Percentiles rank a stretch among this genome's conserved stretches.
Conservation (phyloP, 2,888 invertebrate species). For the Lepetodrilus schrolli region DNA sequence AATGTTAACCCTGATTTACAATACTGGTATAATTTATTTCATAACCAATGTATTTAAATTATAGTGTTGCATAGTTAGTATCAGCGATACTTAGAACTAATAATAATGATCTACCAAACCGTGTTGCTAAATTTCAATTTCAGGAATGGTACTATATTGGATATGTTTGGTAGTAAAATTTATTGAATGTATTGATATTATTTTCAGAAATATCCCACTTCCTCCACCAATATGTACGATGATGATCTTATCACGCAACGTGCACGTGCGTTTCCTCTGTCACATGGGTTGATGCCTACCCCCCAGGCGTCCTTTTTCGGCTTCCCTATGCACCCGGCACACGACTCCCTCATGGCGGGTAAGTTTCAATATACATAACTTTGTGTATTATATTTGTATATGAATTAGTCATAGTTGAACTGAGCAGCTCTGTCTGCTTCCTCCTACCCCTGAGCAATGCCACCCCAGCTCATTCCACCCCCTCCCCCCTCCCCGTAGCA, state of each 20-base stretch:
- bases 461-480: no score
- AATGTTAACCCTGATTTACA: no score
- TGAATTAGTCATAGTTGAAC: not conserved
- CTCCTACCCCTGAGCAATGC: no score
- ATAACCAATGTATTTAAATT: no score
- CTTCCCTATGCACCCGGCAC: slow-evolving; percentile 72
- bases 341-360: slow-evolving; percentile 71
- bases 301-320: slow-evolving; percentile 73
- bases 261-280: slow-evolving; percentile 67
- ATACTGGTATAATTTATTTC: no score
- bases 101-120: no score
- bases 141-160: not conserved
- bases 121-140: no score
- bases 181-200: not conserved
- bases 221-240: slow-evolving; percentile 65
- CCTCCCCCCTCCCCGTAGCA: no score
- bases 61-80: no score
- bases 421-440: not conserved
- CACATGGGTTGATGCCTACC: slow-evolving; percentile 68
- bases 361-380: slow-evolving; percentile 39
- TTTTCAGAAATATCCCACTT: slow-evolving; percentile 31
- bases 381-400: not conserved
- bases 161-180: not conserved
- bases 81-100: no score
- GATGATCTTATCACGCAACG: slow-evolving; percentile 69